Conservation (phyloP, 2,113 vertebrate species). For the Pomatorhinus ruficollis region DNA sequence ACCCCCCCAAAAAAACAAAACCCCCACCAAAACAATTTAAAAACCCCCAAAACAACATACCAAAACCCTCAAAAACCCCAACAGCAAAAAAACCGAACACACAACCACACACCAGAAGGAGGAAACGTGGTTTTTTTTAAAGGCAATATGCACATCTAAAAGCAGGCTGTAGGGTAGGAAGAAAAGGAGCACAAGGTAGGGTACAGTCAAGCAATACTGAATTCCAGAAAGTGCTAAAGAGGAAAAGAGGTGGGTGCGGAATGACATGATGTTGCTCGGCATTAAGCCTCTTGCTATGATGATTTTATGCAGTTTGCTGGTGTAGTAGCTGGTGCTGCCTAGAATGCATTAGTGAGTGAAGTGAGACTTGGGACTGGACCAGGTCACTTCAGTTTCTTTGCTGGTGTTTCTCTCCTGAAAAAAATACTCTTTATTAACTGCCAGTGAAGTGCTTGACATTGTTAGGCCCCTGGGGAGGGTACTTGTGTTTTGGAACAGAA, state of each 20-base stretch:
- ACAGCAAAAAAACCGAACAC: too few relatives aligned
- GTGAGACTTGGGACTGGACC: background rate
- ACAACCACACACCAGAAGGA: too few relatives aligned
- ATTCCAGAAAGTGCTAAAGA: background rate
- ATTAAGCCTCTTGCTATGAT: background rate
- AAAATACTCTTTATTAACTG: background rate
- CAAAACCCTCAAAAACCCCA: too few relatives aligned
- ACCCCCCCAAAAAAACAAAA: too few relatives aligned
- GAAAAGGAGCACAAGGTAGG: background rate
- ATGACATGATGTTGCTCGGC: background rate
- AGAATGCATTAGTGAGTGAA: background rate
- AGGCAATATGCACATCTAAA: background rate
- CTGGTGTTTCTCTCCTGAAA: background rate
- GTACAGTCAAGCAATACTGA: background rate
- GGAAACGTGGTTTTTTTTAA: background rate
- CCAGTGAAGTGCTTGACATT: background rate
- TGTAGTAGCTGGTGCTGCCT: background rate
- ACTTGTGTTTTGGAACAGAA: background rate
- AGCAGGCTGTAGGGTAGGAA: fast-evolving
- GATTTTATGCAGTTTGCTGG: background rate
- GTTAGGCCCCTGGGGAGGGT: background rate
- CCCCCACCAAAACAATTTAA: background rate
- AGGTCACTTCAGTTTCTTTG: background rate
- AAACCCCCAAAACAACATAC: background rate
- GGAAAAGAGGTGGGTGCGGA: background rate